Base-by-base conservation (phyloP, 2,797 vertebrate genomes). In the Caiman crocodilus region DNA sequence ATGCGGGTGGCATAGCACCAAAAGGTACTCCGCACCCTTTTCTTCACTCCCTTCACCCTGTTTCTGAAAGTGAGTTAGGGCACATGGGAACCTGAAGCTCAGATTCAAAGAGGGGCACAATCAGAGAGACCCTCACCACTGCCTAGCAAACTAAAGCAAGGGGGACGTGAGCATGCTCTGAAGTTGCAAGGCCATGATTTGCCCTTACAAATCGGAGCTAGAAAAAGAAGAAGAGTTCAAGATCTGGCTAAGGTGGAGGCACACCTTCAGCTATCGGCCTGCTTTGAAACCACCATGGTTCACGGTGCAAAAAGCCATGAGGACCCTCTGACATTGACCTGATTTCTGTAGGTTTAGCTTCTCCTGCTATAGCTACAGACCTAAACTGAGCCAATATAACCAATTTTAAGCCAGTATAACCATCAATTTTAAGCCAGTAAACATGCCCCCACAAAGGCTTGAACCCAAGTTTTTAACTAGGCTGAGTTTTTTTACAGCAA, bases 351-450 rank as follows among this genome's bases (percentile, higher is more conserved):
- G 82, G 69, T 90, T 79, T 73, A 58, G n/a, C 58, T 81, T 90
- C 80, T 5, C 1, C 42, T 84, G n/a, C 57, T 76, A 64, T 80
- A 90, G 79, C 58, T 84, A 65, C n/a, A 56, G 63, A 87, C 65
- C 61, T 59, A 88, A 77, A 81, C 59, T 81, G 83, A 75, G 57
- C 65, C 89, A 88, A 64, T 67, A 32, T 6, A 59, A 88, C 74
- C 89, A 5, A n/a, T 91, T 95, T 88, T 77, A 79, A 90, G 57
- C 65, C 89, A 88, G 60, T 67, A 30, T 6, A 59, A 89, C 74
- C 42, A 42, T 21, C 21, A 5, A 42, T 95, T 88, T 77, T 76
- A 90, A 96, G 95, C 93, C 92, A 95, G 90, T 91, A 82, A 81
- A 56, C 42, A 15, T 18, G 75, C 61, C 75, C 92, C 95, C 83